Evolutionary conservation across 2,888 invertebrate species (phyloP).

Genomic region (Galeruca laticollis): DNA sequence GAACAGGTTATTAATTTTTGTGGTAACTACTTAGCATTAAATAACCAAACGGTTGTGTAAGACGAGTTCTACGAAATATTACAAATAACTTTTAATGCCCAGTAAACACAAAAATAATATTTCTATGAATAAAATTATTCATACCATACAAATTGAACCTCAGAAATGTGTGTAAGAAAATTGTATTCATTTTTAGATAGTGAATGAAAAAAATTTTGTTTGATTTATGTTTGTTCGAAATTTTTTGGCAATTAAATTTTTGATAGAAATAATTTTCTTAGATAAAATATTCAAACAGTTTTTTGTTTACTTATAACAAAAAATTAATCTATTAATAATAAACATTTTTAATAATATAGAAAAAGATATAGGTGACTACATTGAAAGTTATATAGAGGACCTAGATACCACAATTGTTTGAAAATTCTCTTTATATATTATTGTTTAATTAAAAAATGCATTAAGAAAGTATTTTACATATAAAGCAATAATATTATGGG

Average conservation of each 20-base stretch:
- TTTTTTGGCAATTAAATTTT: no score
- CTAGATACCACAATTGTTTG: neutral
- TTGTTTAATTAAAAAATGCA: neutral
- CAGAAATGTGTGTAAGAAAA: no score
- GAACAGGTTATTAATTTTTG: constrained; percentile 2
- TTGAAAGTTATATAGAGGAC: neutral
- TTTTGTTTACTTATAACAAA: no score
- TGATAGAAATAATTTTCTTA: no score
- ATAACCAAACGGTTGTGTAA: constrained; percentile 9
- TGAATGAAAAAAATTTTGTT: no score
- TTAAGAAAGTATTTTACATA: neutral
- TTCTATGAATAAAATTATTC: neutral
- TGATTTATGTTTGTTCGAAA: no score
- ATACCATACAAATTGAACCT: neutral
- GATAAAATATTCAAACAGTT: no score
- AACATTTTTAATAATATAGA: neutral
- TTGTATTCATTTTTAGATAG: no score
- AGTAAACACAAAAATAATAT: constrained; percentile 8
- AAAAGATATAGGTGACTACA: neutral
- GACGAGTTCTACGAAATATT: neutral
- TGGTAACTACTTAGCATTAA: constrained; percentile 10
- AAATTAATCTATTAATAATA: neutral
- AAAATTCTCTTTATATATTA: neutral
- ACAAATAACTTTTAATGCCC: neutral
- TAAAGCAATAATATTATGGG: no score